These are phyloP conservation scores for Leptothorax acervorum DNA, from an alignment of 2,888 invertebrate genomes.

Conservation along the genomic window DNA sequence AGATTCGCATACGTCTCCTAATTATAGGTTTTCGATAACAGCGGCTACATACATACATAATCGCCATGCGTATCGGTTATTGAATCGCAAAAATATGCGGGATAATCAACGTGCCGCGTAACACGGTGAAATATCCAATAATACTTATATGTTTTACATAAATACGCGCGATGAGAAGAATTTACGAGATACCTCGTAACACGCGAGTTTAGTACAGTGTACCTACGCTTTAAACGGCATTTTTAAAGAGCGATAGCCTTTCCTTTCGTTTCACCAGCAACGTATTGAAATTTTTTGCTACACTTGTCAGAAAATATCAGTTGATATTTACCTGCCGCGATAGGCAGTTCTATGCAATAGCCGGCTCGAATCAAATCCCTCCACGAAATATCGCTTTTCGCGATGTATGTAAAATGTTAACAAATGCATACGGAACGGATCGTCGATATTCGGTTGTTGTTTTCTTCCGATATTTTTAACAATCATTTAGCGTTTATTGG, in stretches of 20 bases:
- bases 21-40: slow-evolving; percentile 46
- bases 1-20: slow-evolving; percentile 20
- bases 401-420: slow-evolving; percentile 4
- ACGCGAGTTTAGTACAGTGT: neutral
- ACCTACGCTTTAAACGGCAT: slow-evolving; percentile 2
- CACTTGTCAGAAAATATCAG: slow-evolving; percentile 3
- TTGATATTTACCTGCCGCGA: slow-evolving; percentile 24
- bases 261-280: neutral
- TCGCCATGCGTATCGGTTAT: slow-evolving; percentile 3
- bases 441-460: slow-evolving; percentile 4
- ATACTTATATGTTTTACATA: slow-evolving; percentile 31
- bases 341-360: neutral
- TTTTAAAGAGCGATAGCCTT: slow-evolving; percentile 49
- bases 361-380: slow-evolving; percentile 18
- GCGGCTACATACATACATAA: neutral
- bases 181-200: neutral
- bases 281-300: slow-evolving; percentile 1
- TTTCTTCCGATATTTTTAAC: slow-evolving; percentile 19
- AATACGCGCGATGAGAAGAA: slow-evolving; percentile 6
- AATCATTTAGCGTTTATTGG: slow-evolving; percentile 8
- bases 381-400: slow-evolving; percentile 12
- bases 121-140: slow-evolving; percentile 36
- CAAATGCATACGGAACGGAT: neutral
- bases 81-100: slow-evolving; percentile 38
- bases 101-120: slow-evolving; percentile 1